A percentile compares a stretch with the other conserved stretches of the same genome.
phyloP scores from a whole-genome alignment of 1,140 invertebrate species.

The Mesaphorura yosii region DNA sequence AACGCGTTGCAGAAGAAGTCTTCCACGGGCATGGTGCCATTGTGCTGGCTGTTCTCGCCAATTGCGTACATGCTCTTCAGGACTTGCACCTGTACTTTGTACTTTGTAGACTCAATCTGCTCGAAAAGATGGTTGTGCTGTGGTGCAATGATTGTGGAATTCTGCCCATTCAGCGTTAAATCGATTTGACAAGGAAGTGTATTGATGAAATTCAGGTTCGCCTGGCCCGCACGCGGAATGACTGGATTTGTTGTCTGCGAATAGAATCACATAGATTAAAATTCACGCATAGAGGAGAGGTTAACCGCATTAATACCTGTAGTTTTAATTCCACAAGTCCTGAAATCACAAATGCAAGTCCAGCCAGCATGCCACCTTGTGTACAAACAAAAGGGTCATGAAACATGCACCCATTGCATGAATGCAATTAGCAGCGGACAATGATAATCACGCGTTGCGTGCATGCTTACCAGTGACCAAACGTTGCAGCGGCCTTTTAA shows the following conservation, averaged over 20 bases:
- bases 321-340: slow-evolving; percentile 67
- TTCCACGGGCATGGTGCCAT: too few species aligned
- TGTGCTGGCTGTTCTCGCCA: too few species aligned
- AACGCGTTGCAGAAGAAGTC: background rate
- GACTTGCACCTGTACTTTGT: background rate
- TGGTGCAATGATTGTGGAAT: background rate
- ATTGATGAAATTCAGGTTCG: slow-evolving; percentile 61
- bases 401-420: background rate
- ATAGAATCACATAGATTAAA: slow-evolving; percentile 23
- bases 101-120: background rate
- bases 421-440: background rate
- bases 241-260: slow-evolving; percentile 53
- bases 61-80: too few species aligned
- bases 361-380: slow-evolving; percentile 66
- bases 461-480: slow-evolving; percentile 51
- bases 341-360: slow-evolving; percentile 72
- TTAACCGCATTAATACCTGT: slow-evolving; percentile 43
- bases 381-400: too few species aligned
- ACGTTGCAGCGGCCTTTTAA: slow-evolving; percentile 57
- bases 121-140: background rate
- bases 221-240: slow-evolving; percentile 44
- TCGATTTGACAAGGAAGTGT: slow-evolving; percentile 31
- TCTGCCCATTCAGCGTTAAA: background rate
- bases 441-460: too few species aligned
- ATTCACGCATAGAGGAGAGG: too few species aligned